Percentiles rank a stretch among this genome's conserved stretches.
These are phyloP conservation scores for Brachyalestes nurse DNA, from an alignment of 2,797 vertebrate species.

Conservation along the genomic window DNA sequence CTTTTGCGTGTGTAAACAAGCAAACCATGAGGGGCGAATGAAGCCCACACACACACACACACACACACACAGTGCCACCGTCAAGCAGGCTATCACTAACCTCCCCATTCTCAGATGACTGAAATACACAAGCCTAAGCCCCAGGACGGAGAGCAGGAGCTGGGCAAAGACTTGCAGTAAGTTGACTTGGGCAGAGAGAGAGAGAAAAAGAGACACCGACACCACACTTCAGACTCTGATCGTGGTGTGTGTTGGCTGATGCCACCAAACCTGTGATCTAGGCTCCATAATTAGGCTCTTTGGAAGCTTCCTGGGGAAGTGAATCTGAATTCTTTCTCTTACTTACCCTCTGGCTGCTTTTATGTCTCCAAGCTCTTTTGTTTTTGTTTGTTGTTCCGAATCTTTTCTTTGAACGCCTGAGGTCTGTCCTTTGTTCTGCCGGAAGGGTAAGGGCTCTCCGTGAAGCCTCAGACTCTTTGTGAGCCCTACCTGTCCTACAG, in stretches of 20 bases:
- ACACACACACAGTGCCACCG: conserved; percentile 2
- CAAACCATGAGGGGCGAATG: conserved; percentile 43
- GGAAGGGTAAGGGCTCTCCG: conserved; percentile 1
- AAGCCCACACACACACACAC: conserved; percentile 7
- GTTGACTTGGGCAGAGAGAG: conserved; percentile 1
- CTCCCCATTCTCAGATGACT: conserved; percentile 55
- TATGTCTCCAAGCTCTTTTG: conserved; percentile 24
- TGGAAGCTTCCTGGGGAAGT: conserved; percentile 68
- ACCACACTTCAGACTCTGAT: conserved; percentile 34
- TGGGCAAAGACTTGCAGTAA: conserved; percentile 24
- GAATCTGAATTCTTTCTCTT: conserved; percentile 20
- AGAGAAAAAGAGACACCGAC: neutral
- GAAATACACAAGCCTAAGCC: conserved; percentile 28
- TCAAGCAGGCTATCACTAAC: conserved; percentile 36
- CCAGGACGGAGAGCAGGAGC: conserved; percentile 42
- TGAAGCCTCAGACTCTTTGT: conserved; percentile 2
- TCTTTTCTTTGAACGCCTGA: conserved; percentile 27
- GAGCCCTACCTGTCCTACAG: conserved; percentile 21
- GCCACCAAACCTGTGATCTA: conserved; percentile 33
- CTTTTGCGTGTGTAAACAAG: conserved; percentile 63
- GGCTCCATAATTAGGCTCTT: conserved; percentile 72
- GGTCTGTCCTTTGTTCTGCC: conserved; percentile 33
- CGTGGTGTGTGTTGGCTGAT: neutral
- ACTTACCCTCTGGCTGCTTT: conserved; percentile 12
- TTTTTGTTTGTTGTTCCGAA: conserved; percentile 35